Conservation (phyloP, 2,888 invertebrate genomes). For the Pelosia muscerda region DNA sequence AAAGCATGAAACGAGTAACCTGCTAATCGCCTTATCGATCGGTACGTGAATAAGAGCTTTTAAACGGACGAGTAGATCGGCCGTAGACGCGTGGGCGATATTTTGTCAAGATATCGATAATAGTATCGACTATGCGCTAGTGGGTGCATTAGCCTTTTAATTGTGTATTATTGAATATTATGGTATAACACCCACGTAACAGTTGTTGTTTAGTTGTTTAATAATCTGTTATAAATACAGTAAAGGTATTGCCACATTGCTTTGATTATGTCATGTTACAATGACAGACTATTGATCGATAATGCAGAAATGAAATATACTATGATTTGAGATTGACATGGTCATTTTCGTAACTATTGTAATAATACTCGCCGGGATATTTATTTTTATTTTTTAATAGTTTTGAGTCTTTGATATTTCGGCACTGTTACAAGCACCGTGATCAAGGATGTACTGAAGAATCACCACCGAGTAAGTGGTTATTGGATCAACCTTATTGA, state of each 20-base stretch:
- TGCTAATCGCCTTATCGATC: not conserved
- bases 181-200: slow-evolving; percentile 65
- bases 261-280: not conserved
- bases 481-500: no score
- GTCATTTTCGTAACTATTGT: no score
- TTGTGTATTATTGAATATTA: slow-evolving; percentile 66
- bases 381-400: no score
- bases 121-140: slow-evolving; percentile 56
- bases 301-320: not conserved
- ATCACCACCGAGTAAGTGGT: no score
- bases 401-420: no score
- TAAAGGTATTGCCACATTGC: slow-evolving; percentile 17
- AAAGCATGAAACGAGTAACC: not conserved
- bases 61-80: slow-evolving; percentile 58
- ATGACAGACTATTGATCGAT: not conserved
- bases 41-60: slow-evolving; percentile 23
- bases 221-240: slow-evolving; percentile 29
- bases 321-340: no score
- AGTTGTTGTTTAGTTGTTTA: slow-evolving; percentile 52
- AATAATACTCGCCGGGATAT: no score
- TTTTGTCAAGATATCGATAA: slow-evolving; percentile 54
- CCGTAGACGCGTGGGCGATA: slow-evolving; percentile 69
- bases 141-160: slow-evolving; percentile 75
- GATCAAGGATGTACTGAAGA: no score
- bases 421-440: no score